A percentile compares a stretch with the other conserved stretches of the same genome.
Evolutionary conservation across 2,797 vertebrate species (phyloP).

Genomic region (Danio albolineatus): DNA sequence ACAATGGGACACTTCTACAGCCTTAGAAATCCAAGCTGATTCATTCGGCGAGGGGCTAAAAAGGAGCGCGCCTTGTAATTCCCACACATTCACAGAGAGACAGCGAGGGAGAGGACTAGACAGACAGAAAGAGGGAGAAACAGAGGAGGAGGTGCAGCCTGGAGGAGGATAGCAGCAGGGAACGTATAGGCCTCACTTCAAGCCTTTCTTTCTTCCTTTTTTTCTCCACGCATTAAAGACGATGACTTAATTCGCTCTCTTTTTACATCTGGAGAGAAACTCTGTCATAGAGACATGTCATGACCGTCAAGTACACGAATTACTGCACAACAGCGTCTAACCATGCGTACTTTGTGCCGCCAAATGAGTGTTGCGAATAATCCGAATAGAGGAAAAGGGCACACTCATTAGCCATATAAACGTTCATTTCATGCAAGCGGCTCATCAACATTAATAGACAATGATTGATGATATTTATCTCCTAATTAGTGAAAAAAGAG

Average conservation of each 20-base stretch:
- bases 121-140: slow-evolving; percentile 54
- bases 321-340: slow-evolving; percentile 23
- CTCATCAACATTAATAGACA: slow-evolving; percentile 64
- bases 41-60: slow-evolving; percentile 88
- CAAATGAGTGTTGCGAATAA: slow-evolving; percentile 46
- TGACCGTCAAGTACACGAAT: slow-evolving; percentile 39
- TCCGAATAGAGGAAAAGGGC: slow-evolving; percentile 48
- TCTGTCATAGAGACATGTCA: slow-evolving; percentile 59
- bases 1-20: slow-evolving; percentile 97
- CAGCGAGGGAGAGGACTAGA: slow-evolving; percentile 64
- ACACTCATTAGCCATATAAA: slow-evolving; percentile 53
- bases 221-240: slow-evolving; percentile 81
- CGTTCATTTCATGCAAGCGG: slow-evolving; percentile 57
- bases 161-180: slow-evolving; percentile 68
- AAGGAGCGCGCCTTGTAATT: slow-evolving; percentile 91
- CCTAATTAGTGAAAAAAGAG: slow-evolving; percentile 72
- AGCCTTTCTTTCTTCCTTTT: slow-evolving; percentile 71
- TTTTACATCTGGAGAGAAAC: slow-evolving; percentile 76
- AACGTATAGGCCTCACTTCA: slow-evolving; percentile 77
- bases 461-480: slow-evolving; percentile 74
- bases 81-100: slow-evolving; percentile 87
- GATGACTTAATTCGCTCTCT: slow-evolving; percentile 86
- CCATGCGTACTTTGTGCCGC: slow-evolving; percentile 54
- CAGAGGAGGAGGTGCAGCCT: slow-evolving; percentile 51
- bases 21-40: slow-evolving; percentile 90